These are phyloP conservation scores for Vireo altiloquus DNA, from an alignment of 2,113 vertebrate genomes.

Conservation along the genomic window DNA sequence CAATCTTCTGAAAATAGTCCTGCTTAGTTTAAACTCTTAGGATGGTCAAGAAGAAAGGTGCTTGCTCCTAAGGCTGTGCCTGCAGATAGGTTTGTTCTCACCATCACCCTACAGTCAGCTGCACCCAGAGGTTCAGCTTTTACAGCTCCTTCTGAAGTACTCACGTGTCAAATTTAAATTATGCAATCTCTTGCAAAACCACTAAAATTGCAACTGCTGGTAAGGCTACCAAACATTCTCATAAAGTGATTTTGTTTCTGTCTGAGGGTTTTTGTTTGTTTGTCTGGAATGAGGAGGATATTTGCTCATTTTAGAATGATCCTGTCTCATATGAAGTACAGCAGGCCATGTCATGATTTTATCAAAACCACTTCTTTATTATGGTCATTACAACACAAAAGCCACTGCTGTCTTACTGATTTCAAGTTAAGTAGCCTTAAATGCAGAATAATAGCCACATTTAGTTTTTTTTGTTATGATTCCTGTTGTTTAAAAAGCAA, in stretches of 20 bases:
- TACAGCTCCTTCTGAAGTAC: not conserved
- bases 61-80: not conserved
- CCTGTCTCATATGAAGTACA: not conserved
- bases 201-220: not conserved
- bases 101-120: not conserved
- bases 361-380: not conserved
- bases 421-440: not conserved
- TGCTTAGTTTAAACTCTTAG: not conserved
- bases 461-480: not conserved
- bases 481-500: not conserved
- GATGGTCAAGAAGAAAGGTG: not conserved
- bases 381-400: not conserved
- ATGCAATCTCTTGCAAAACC: not conserved
- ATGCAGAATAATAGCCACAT: not conserved
- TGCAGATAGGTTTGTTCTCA: not conserved
- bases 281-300: not conserved
- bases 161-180: not conserved
- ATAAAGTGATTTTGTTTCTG: not conserved
- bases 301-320: not conserved
- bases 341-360: not conserved
- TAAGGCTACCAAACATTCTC: not conserved
- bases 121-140: not conserved
- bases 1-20: not conserved
- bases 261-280: not conserved
- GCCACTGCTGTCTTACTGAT: not conserved